Conservation (phyloP, 2,888 invertebrate genomes). For the Oscheius sp. region DNA sequence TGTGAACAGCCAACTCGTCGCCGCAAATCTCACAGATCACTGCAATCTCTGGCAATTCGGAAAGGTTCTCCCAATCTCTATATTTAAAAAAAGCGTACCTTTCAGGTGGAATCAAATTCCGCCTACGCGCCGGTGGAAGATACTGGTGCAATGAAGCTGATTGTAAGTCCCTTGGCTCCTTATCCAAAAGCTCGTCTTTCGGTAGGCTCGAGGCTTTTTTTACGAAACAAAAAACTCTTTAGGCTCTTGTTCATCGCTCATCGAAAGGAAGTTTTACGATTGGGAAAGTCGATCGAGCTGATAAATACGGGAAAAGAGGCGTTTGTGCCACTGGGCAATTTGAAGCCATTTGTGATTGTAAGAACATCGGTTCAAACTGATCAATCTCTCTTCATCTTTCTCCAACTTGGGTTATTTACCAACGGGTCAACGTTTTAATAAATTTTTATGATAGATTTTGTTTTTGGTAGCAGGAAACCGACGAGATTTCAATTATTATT, state of each 20-base stretch:
- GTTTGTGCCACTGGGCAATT: background rate
- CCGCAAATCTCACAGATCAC: background rate
- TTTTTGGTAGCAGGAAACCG: too few species aligned
- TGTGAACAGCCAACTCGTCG: background rate
- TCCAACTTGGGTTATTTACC: too few species aligned
- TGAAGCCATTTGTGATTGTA: background rate
- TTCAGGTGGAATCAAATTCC: background rate
- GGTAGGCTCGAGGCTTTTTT: background rate
- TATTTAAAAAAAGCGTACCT: background rate
- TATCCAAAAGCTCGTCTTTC: background rate
- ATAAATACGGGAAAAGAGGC: background rate
- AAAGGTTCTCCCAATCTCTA: background rate
- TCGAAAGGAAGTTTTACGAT: background rate
- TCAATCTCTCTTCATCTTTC: too few species aligned
- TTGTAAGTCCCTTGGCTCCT: background rate
- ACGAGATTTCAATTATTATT: too few species aligned
- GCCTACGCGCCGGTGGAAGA: background rate
- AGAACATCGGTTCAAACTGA: too few species aligned
- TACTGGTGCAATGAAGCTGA: background rate
- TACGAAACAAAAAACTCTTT: background rate
- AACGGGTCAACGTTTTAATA: too few species aligned
- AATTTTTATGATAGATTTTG: too few species aligned
- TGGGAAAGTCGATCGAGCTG: background rate
- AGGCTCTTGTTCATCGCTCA: background rate
- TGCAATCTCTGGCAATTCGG: conserved; percentile 7